Percentiles rank a stretch among this genome's conserved stretches.
Evolutionary conservation across 2,888 invertebrate genomes (phyloP).

Genomic region (Lepidonotus clava): DNA sequence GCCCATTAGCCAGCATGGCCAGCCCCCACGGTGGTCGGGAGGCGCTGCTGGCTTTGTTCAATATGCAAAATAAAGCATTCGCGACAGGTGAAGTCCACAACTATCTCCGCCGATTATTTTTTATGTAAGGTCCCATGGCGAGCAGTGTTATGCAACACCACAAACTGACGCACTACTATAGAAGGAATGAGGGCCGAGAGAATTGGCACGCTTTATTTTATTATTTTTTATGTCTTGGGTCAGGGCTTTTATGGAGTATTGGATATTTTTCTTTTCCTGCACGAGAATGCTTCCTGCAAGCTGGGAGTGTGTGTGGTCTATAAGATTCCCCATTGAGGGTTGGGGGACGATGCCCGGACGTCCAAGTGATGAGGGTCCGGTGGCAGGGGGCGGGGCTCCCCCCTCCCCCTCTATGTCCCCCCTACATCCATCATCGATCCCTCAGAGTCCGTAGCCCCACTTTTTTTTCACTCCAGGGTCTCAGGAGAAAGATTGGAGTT

Average conservation of each 20-base stretch:
- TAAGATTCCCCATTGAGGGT: constrained; percentile 8
- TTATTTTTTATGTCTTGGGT: neutral
- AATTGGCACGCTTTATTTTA: neutral
- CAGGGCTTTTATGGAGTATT: neutral
- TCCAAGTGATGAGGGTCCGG: neutral
- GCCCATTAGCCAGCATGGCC: neutral
- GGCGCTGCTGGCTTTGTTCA: constrained; percentile 31
- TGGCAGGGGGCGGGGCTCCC: neutral
- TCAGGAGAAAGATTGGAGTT: constrained; percentile 49
- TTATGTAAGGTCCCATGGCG: neutral
- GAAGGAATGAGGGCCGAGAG: neutral
- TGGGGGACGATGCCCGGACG: neutral
- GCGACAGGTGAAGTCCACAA: constrained; percentile 18
- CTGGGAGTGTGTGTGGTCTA: constrained; percentile 37
- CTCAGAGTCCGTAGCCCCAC: neutral
- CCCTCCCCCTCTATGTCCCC: constrained; percentile 8
- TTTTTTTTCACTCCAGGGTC: constrained; percentile 39
- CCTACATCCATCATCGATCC: constrained; percentile 24
- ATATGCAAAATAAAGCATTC: constrained; percentile 31
- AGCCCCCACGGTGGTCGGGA: neutral
- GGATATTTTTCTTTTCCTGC: neutral
- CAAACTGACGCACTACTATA: neutral
- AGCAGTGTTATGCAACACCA: neutral
- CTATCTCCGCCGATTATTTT: neutral
- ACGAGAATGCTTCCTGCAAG: too few relatives aligned